Percentiles rank a stretch among this genome's conserved stretches.
Evolutionary conservation across 2,113 vertebrate genomes (phyloP).

Genomic region (Reinhardtius hippoglossoides): DNA sequence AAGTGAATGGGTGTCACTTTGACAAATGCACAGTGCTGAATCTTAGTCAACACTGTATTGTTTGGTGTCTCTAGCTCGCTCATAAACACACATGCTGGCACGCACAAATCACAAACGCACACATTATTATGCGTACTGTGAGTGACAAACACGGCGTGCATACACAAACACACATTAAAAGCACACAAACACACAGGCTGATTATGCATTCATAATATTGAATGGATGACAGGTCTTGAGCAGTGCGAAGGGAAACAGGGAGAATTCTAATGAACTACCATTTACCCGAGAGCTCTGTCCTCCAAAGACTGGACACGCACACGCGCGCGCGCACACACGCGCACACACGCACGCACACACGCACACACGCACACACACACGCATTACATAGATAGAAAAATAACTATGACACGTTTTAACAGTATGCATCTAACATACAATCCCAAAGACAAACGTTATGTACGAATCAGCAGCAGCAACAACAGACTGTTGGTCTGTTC

Average conservation of each 20-base stretch:
- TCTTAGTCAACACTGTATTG: slow-evolving; percentile 72
- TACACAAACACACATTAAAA: slow-evolving; percentile 53
- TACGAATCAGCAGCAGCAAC: not conserved
- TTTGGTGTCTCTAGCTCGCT: slow-evolving; percentile 51
- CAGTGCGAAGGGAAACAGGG: slow-evolving; percentile 58
- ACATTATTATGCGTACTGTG: slow-evolving; percentile 56
- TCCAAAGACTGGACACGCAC: slow-evolving; percentile 39
- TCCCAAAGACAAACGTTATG: not conserved
- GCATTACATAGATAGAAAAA: slow-evolving; percentile 11
- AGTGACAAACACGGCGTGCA: slow-evolving; percentile 65
- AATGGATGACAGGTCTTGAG: slow-evolving; percentile 78
- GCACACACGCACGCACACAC: not conserved
- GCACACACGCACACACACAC: slow-evolving; percentile 4
- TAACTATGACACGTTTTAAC: not conserved
- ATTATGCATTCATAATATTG: slow-evolving; percentile 80
- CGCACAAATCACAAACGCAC: slow-evolving; percentile 36
- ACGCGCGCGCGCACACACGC: slow-evolving; percentile 5
- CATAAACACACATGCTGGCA: slow-evolving; percentile 46
- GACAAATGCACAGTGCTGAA: slow-evolving; percentile 72
- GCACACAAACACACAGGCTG: slow-evolving; percentile 63
- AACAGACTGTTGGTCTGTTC: not conserved
- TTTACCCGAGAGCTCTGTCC: slow-evolving; percentile 64
- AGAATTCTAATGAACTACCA: slow-evolving; percentile 76
- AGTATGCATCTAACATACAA: too few relatives aligned
- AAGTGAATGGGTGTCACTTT: slow-evolving; percentile 75